A percentile compares a stretch with the other conserved stretches of the same genome.
Evolutionary conservation across 2,888 invertebrate genomes (phyloP).

Genomic region (Dusona sp.): DNA sequence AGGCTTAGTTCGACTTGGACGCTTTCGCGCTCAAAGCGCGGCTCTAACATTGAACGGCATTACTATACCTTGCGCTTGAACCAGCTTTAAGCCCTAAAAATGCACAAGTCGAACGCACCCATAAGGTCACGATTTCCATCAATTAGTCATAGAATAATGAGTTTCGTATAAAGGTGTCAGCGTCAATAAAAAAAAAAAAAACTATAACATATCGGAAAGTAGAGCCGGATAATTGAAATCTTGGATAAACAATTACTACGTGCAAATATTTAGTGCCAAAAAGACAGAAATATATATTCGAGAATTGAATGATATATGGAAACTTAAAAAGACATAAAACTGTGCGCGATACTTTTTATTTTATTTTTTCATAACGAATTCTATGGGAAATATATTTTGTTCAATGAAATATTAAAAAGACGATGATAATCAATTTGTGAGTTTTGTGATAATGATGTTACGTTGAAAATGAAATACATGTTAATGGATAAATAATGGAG

Average conservation of each 20-base stretch:
- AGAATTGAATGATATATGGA: constrained; percentile 21
- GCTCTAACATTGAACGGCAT: too few species aligned
- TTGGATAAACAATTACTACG: constrained; percentile 30
- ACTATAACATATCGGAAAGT: background rate
- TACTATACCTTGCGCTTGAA: too few species aligned
- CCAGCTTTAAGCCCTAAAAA: too few species aligned
- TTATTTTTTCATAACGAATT: background rate
- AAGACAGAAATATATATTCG: constrained; percentile 11
- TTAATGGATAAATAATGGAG: constrained; percentile 36
- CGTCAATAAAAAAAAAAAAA: constrained; percentile 18
- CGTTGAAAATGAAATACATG: constrained; percentile 41
- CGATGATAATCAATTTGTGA: constrained; percentile 24
- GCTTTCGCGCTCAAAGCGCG: too few species aligned
- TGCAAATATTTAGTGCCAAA: constrained; percentile 52
- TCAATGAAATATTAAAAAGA: constrained; percentile 2
- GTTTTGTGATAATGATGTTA: constrained; percentile 28
- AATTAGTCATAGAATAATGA: constrained; percentile 20
- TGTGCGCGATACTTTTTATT: constrained; percentile 29
- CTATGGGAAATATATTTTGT: constrained; percentile 15
- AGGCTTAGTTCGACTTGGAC: too few species aligned
- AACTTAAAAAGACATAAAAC: constrained; percentile 14
- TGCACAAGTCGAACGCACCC: too few species aligned
- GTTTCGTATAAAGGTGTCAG: constrained; percentile 15
- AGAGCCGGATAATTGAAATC: constrained; percentile 12
- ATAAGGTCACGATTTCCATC: constrained; percentile 22